Evolutionary conservation across 1,140 invertebrate genomes (phyloP).

Genomic region (Agrilus planipennis): DNA sequence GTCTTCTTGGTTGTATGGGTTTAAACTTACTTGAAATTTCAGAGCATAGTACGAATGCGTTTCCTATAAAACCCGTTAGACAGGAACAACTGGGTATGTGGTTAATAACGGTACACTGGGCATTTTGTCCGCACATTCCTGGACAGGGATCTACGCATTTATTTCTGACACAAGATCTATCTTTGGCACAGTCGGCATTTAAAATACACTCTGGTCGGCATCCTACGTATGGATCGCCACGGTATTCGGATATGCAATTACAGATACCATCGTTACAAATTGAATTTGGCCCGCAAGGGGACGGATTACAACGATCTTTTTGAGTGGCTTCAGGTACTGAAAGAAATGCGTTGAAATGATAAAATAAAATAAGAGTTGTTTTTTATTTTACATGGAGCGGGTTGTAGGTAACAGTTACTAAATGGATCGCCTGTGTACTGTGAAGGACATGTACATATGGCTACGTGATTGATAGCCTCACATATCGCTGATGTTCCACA

Average conservation of each 20-base stretch:
- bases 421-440: slow-evolving; percentile 65
- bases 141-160: slow-evolving; percentile 64
- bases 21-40: background rate
- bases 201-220: slow-evolving; percentile 60
- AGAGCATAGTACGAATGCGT: slow-evolving; percentile 44
- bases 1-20: background rate
- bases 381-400: no score
- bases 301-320: slow-evolving; percentile 42
- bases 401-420: slow-evolving; percentile 48
- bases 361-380: slow-evolving; percentile 5
- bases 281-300: slow-evolving; percentile 56
- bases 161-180: slow-evolving; percentile 52
- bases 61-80: slow-evolving; percentile 47
- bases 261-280: slow-evolving; percentile 45
- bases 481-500: slow-evolving; percentile 58
- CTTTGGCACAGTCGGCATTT: slow-evolving; percentile 52
- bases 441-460: slow-evolving; percentile 53
- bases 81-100: slow-evolving; percentile 64
- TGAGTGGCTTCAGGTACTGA: slow-evolving; percentile 5
- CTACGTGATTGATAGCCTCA: slow-evolving; percentile 54
- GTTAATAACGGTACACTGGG: slow-evolving; percentile 54
- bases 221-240: slow-evolving; percentile 52
- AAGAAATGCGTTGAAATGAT: background rate
- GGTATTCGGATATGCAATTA: slow-evolving; percentile 47
- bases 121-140: slow-evolving; percentile 58